Conservation (phyloP, 2,113 vertebrate species). For the Hyperopisus bebe region DNA sequence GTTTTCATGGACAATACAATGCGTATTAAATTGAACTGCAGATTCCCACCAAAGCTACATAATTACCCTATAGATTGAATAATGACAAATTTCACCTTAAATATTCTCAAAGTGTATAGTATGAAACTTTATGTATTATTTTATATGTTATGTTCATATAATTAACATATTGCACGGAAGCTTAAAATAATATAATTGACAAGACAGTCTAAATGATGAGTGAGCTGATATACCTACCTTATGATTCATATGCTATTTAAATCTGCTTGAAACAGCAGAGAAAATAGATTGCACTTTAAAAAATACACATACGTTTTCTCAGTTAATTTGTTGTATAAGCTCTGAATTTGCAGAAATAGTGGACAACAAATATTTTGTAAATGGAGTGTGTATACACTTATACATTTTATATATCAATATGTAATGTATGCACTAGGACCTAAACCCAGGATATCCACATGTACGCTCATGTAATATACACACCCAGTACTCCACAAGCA, state of each 20-base stretch:
- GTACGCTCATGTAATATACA: background rate
- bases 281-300: background rate
- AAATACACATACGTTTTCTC: background rate
- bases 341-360: background rate
- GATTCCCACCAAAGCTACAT: background rate
- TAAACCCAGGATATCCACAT: background rate
- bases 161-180: background rate
- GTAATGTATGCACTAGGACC: background rate
- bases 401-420: background rate
- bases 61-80: background rate
- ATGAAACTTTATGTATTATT: background rate
- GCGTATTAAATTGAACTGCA: background rate
- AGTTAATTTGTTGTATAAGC: background rate
- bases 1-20: background rate
- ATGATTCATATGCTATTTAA: background rate
- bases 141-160: background rate
- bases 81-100: background rate
- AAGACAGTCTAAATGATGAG: background rate
- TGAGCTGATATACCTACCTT: background rate
- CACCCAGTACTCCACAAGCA: background rate
- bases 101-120: background rate
- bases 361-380: background rate
- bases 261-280: background rate
- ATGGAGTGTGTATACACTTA: background rate
- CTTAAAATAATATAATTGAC: background rate